phyloP scores from a whole-genome alignment of 2,797 vertebrate species.

The Eospalax fontanierii region DNA sequence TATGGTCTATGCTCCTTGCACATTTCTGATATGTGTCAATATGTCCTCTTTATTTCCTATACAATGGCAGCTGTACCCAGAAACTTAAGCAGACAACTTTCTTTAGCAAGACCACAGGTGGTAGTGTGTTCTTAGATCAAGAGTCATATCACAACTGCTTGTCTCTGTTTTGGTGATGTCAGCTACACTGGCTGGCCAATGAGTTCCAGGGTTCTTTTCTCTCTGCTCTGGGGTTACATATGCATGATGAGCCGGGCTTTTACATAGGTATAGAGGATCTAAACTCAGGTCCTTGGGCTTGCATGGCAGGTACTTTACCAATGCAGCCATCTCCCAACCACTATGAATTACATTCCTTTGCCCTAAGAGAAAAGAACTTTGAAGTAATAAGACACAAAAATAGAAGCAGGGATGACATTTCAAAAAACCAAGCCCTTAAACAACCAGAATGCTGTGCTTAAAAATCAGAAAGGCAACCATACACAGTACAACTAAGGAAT shows the following conservation, averaged over 20 bases:
- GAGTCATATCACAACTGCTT: no score
- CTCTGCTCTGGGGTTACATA: neutral
- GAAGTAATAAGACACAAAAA: slow-evolving; percentile 98
- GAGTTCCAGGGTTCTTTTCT: neutral
- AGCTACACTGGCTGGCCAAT: no score
- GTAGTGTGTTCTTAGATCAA: no score
- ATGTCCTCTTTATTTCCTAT: no score
- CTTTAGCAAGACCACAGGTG: no score
- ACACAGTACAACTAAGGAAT: slow-evolving; percentile 91
- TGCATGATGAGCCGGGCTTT: neutral
- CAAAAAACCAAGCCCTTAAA: slow-evolving; percentile 94
- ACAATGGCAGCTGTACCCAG: no score
- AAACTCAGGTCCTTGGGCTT: neutral
- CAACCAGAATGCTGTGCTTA: slow-evolving; percentile 98
- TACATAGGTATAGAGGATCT: neutral
- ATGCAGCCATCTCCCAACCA: neutral
- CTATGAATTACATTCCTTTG: slow-evolving; percentile 90
- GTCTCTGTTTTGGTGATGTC: no score
- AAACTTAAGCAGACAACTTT: no score
- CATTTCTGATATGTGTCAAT: no score
- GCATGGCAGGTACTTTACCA: neutral
- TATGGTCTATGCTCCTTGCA: no score
- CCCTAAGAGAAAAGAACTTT: slow-evolving; percentile 97
- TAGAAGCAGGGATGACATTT: slow-evolving; percentile 95
- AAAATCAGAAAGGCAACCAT: slow-evolving; percentile 94